Evolutionary conservation across 2,113 vertebrate species (phyloP).

Genomic region (Blennius ocellaris): DNA sequence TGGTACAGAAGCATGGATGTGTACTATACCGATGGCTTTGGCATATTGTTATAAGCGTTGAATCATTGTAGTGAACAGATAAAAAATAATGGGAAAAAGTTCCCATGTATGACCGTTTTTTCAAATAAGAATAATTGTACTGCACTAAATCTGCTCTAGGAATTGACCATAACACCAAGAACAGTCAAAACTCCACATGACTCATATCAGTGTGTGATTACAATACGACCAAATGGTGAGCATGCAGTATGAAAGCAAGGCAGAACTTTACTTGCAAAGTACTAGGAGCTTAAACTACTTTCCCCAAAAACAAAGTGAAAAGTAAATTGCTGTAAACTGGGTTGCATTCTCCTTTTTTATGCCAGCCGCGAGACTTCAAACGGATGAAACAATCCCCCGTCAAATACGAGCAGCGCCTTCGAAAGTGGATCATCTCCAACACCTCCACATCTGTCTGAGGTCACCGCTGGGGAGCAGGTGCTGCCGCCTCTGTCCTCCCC

Average conservation of each 20-base stretch:
- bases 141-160: no score
- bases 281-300: conserved; percentile 1
- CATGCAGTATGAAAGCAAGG: not conserved
- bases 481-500: conserved; percentile 53
- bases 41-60: no score
- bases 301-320: conserved; percentile 1
- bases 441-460: conserved; percentile 72
- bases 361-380: conserved; percentile 64
- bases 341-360: conserved; percentile 53
- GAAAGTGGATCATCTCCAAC: conserved; percentile 63
- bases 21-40: no score
- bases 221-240: no score
- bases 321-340: conserved; percentile 61
- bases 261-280: conserved; percentile 12
- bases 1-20: no score
- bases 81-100: no score
- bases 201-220: no score
- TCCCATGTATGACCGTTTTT: no score
- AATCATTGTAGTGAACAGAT: no score
- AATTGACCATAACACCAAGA: no score
- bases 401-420: conserved; percentile 21
- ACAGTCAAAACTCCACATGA: no score
- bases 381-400: conserved; percentile 58
- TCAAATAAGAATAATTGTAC: no score
- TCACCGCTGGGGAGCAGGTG: conserved; percentile 64